These are phyloP conservation scores for Harpalus rufipes DNA, from an alignment of 2,888 invertebrate genomes.

Conservation along the genomic window DNA sequence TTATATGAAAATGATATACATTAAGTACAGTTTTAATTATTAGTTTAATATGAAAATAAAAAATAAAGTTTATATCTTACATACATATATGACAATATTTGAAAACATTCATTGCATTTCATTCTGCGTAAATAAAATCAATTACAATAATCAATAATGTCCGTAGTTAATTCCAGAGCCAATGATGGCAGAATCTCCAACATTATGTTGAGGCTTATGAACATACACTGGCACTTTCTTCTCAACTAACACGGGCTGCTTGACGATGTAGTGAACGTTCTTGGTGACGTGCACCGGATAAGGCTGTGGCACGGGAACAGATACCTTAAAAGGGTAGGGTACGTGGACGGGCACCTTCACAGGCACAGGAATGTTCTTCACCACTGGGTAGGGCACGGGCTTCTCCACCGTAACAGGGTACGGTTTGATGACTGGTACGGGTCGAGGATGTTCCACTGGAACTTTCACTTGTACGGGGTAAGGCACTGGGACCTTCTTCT, in stretches of 20 bases:
- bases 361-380: conserved; percentile 79
- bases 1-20: too few species aligned
- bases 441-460: conserved; percentile 81
- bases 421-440: conserved; percentile 81
- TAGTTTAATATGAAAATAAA: too few species aligned
- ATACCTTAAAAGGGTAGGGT: conserved; percentile 28
- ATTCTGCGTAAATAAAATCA: too few species aligned
- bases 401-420: conserved; percentile 83
- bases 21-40: too few species aligned
- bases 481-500: conserved; percentile 45
- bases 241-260: conserved; percentile 67
- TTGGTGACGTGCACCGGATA: conserved; percentile 55
- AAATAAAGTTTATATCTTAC: too few species aligned
- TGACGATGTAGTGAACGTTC: conserved; percentile 48
- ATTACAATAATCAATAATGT: too few species aligned
- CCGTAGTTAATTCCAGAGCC: neutral
- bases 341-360: conserved; percentile 68
- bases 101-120: too few species aligned
- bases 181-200: too few species aligned
- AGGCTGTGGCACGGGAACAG: conserved; percentile 25
- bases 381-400: conserved; percentile 74
- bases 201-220: conserved; percentile 69
- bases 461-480: conserved; percentile 74
- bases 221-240: conserved; percentile 73
- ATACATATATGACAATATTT: too few species aligned